These are phyloP conservation scores for Tympanoctomys barrerae DNA, from an alignment of 2,797 vertebrate genomes.

Conservation along the genomic window DNA sequence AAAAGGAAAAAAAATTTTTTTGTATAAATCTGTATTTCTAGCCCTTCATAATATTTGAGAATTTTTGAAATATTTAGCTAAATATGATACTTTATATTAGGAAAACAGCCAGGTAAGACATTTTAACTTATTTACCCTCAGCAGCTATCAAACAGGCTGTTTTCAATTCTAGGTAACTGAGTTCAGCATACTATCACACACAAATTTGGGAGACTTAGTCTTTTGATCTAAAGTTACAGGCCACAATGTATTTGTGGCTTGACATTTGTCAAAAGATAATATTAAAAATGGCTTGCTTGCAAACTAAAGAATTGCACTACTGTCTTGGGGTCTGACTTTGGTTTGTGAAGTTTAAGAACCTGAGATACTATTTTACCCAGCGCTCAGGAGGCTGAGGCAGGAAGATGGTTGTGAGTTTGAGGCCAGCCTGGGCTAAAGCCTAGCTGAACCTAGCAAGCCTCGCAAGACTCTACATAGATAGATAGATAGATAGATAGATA, in stretches of 20 bases:
- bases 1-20: no score
- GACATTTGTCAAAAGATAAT: neutral
- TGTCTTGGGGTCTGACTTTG: neutral
- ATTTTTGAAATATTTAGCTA: slow-evolving; percentile 33
- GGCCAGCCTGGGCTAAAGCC: no score
- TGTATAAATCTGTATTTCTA: slow-evolving; percentile 32
- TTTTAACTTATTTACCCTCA: slow-evolving; percentile 10
- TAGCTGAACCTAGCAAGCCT: neutral
- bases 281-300: neutral
- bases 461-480: neutral
- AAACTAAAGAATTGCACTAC: neutral
- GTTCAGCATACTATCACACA: neutral
- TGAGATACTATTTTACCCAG: neutral
- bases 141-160: slow-evolving; percentile 13
- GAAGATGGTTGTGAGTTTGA: no score
- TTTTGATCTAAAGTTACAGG: slow-evolving; percentile 41
- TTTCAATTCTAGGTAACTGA: slow-evolving; percentile 6
- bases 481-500: no score
- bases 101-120: neutral
- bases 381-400: no score
- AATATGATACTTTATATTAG: neutral
- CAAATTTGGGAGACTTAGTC: slow-evolving; percentile 6
- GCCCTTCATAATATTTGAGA: neutral
- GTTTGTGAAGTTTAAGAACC: neutral
- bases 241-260: slow-evolving; percentile 18